Conservation (phyloP, 2,797 vertebrate species). For the Valencia hispanica region DNA sequence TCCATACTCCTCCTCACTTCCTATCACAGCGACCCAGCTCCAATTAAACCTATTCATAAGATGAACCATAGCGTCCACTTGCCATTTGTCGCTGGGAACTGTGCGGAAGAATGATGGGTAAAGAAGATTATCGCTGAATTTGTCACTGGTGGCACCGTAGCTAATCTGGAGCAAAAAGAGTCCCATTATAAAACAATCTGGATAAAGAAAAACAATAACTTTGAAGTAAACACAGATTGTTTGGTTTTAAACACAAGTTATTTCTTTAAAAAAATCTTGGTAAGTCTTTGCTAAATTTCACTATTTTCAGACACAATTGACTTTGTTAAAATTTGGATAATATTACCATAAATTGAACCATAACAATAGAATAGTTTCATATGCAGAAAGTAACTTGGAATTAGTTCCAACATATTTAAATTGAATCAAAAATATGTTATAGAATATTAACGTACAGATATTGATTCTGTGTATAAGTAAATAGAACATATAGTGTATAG, state of each 20-base stretch:
- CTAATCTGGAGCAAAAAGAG: slow-evolving; percentile 82
- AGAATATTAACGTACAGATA: too few species aligned
- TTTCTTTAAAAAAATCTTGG: not conserved
- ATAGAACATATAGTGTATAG: not conserved
- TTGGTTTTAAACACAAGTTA: not conserved
- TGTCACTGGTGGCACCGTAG: slow-evolving; percentile 85
- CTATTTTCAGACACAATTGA: not conserved
- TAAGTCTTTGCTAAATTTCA: not conserved
- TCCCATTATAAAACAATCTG: not conserved
- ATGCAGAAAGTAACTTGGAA: not conserved
- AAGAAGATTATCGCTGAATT: slow-evolving; percentile 79
- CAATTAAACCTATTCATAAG: slow-evolving; percentile 82
- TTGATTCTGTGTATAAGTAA: not conserved
- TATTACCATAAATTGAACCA: not conserved
- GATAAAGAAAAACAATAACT: not conserved
- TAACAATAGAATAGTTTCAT: not conserved
- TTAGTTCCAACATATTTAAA: not conserved
- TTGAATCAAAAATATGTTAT: not conserved
- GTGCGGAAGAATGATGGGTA: slow-evolving; percentile 93
- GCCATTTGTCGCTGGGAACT: slow-evolving; percentile 83
- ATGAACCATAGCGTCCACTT: slow-evolving; percentile 76
- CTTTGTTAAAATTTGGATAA: not conserved
- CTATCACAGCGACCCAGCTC: slow-evolving; percentile 91
- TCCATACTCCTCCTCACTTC: slow-evolving; percentile 88
- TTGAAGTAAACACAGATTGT: not conserved